Percentiles rank a stretch among this genome's conserved stretches.
These are phyloP conservation scores for Aphelenchoides fujianensis DNA, from an alignment of 1,140 invertebrate species.

Conservation along the genomic window DNA sequence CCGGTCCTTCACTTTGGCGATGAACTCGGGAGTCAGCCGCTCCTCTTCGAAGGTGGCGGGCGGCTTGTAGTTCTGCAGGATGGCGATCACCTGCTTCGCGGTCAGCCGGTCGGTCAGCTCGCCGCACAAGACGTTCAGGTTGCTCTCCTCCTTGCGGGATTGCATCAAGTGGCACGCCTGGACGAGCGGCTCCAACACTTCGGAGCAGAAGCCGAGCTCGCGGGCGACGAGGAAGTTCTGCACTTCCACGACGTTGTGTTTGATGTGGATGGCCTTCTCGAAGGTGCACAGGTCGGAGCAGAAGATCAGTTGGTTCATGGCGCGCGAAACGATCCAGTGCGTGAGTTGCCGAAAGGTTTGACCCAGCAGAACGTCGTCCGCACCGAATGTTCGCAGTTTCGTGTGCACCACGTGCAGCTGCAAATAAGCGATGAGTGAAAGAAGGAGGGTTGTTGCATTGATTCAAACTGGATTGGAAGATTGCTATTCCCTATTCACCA, in stretches of 20 bases:
- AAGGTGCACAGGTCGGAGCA: conserved; percentile 96
- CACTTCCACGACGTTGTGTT: conserved; percentile 64
- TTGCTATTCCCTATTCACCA: too few species aligned
- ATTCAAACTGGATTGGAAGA: too few species aligned
- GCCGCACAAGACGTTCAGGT: conserved; percentile 52
- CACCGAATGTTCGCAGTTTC: conserved; percentile 71
- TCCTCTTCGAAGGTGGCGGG: conserved; percentile 48
- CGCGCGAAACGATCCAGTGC: conserved; percentile 87
- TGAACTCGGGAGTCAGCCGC: conserved; percentile 39
- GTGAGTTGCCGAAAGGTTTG: conserved; percentile 83
- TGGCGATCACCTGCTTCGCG: conserved; percentile 51
- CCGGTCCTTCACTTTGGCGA: conserved; percentile 41
- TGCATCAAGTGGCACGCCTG: conserved; percentile 86
- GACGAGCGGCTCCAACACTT: conserved; percentile 80
- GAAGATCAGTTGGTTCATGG: conserved; percentile 86
- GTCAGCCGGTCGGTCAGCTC: conserved; percentile 50
- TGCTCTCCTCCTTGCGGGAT: conserved; percentile 72
- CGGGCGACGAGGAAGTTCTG: conserved; percentile 51
- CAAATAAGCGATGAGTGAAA: too few species aligned
- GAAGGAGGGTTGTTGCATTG: too few species aligned
- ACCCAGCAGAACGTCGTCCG: conserved; percentile 74
- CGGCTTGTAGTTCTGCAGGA: conserved; percentile 54
- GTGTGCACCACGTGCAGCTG: conserved; percentile 29
- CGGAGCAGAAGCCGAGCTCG: conserved; percentile 68
- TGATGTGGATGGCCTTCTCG: conserved; percentile 94